A percentile compares a stretch with the other conserved stretches of the same genome.
Conservation (phyloP, 2,888 invertebrate genomes). For the Argyresthia albistria region DNA sequence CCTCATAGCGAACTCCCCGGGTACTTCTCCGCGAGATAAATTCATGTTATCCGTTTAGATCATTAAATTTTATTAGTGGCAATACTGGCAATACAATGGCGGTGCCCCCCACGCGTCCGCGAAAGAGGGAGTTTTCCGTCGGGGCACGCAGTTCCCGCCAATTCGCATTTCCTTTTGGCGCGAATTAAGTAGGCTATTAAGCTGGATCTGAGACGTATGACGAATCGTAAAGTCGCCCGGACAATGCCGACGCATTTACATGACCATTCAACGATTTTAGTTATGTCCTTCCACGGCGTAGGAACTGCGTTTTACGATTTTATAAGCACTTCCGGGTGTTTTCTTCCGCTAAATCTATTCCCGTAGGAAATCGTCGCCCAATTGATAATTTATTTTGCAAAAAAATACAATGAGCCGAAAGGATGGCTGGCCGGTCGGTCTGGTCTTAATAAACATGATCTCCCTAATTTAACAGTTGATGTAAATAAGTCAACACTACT, state of each 20-base stretch:
- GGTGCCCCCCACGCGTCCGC: constrained; percentile 37
- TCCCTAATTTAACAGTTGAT: too few relatives aligned
- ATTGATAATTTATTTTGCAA: too few relatives aligned
- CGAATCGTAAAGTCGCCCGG: constrained; percentile 52
- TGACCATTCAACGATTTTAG: constrained; percentile 35
- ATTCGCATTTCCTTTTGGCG: constrained; percentile 63
- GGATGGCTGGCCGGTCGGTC: too few relatives aligned
- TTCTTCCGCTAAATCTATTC: constrained; percentile 18
- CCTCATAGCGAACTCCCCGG: constrained; percentile 45
- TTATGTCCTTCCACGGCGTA: constrained; percentile 7
- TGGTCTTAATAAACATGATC: too few relatives aligned
- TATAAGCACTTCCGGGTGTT: constrained; percentile 18
- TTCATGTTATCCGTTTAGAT: constrained; percentile 70
- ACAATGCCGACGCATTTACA: constrained; percentile 43
- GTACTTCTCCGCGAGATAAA: constrained; percentile 54
- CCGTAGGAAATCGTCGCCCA: constrained; percentile 12
- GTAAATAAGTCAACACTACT: too few relatives aligned
- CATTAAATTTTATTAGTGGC: constrained; percentile 70
- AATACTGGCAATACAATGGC: constrained; percentile 59
- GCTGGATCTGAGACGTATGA: constrained; percentile 60
- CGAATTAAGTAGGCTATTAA: constrained; percentile 69
- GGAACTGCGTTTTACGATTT: constrained; percentile 15
- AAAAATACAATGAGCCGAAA: too few relatives aligned
- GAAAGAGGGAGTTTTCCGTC: constrained; percentile 55
- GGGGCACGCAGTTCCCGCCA: constrained; percentile 40